phyloP scores from a whole-genome alignment of 2,797 vertebrate species.

The Sebastes vulpes region DNA sequence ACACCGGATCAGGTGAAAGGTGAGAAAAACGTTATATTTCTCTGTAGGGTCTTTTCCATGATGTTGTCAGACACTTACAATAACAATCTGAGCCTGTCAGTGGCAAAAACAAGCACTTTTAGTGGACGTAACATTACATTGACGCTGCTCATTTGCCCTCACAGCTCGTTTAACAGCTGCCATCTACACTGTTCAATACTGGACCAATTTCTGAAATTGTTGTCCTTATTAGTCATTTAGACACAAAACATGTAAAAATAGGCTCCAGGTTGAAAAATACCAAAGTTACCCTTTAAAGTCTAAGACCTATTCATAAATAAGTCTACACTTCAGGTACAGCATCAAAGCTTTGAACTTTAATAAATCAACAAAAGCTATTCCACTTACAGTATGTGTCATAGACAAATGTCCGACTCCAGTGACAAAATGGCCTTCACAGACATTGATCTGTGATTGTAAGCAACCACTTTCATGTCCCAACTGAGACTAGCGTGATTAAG shows the following conservation, averaged over 20 bases:
- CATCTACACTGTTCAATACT: neutral
- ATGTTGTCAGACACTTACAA: neutral
- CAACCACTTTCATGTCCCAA: constrained; percentile 69
- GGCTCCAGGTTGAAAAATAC: no score
- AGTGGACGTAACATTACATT: neutral
- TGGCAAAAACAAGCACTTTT: neutral
- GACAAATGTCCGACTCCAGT: constrained; percentile 42
- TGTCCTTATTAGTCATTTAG: neutral
- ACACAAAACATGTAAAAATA: no score
- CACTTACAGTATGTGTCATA: constrained; percentile 28
- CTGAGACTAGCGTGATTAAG: constrained; percentile 65
- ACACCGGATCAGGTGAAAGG: neutral
- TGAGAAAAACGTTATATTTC: neutral
- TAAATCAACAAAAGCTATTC: constrained; percentile 15
- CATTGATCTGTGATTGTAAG: constrained; percentile 81
- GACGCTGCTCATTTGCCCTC: neutral
- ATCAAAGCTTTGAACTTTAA: constrained; percentile 41
- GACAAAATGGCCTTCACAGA: constrained; percentile 40
- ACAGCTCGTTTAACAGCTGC: neutral
- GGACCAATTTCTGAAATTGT: neutral
- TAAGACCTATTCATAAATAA: constrained; percentile 23
- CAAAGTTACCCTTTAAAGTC: constrained; percentile 6
- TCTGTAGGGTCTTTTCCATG: neutral
- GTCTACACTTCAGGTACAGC: neutral
- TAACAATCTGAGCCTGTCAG: neutral